Evolutionary conservation across 2,113 vertebrate species (phyloP), one percentile per base, ranked within the genome.

Genomic region (Narcine bancroftii): DNA sequence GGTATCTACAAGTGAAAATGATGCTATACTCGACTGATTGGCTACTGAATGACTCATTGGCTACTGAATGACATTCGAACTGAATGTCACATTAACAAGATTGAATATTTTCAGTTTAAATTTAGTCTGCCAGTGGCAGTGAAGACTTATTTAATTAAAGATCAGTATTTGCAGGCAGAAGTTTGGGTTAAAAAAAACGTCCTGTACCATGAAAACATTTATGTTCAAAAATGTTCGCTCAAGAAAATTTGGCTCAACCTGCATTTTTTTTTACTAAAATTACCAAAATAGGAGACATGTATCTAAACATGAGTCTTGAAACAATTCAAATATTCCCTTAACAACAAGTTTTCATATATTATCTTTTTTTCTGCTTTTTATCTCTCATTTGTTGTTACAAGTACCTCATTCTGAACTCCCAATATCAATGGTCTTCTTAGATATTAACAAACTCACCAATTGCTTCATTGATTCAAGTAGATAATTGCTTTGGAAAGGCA

Each of bases 21-120:
- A 91, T 91, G 89, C 63, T 65, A 91, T 29, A 42, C 89, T 69
- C 3, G 47, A 29, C 66, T 71, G 65, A 69, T 91, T 39, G 39
- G 47, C 39, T 47, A 10, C 42, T 91, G 42, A 91, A 69, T 71
- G 24, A 3, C 3, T 66, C 89, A 47, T 53, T 45, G 39, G 47
- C 39, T 47, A 10, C 42, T 91, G 42, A 91, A 69, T 71, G 24
- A 3, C 3, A 47, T 69, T 91, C 63, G 89, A 17, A 47, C 89
- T 91, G 60, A n/a, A n/a, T n/a, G n/a, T n/a, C n/a, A 47, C 65
- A 91, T 91, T 69, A 69, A 24, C 66, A 26, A 91, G 66, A 91
- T 39, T 65, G 56, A 89, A 65, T 36, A 36, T 60, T 24, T 66
- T 69, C 89, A 33, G 3, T 45, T 65, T 47, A 91, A 91, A 39